phyloP scores from a whole-genome alignment of 2,888 invertebrate species.

The Pyrrhosoma nymphula region DNA sequence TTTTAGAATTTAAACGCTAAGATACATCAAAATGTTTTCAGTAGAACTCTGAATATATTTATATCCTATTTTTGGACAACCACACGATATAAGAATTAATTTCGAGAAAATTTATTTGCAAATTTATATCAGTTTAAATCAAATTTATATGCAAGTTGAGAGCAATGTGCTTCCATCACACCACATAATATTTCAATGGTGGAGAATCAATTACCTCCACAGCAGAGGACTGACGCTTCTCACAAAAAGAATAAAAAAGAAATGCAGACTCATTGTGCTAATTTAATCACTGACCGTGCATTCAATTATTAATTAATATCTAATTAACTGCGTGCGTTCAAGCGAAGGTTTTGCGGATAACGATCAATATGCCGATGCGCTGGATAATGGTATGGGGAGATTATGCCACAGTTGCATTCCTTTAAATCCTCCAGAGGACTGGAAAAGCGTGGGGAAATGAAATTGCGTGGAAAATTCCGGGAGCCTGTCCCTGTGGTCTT shows the following conservation, averaged over 20 bases:
- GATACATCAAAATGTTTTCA: too few species aligned
- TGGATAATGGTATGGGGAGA: neutral
- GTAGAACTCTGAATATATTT: too few species aligned
- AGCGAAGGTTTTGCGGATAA: neutral
- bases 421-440: neutral
- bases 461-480: too few species aligned
- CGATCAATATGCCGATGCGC: neutral
- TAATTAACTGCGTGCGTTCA: neutral
- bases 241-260: neutral
- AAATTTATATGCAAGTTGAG: neutral
- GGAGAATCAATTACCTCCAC: neutral
- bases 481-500: too few species aligned
- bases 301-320: conserved; percentile 11
- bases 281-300: neutral
- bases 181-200: neutral
- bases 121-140: too few species aligned
- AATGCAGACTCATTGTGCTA: neutral
- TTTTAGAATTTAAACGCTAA: too few species aligned
- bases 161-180: neutral
- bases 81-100: neutral
- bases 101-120: neutral
- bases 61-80: too few species aligned
- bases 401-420: neutral
- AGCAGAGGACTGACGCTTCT: neutral
- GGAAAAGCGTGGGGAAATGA: too few species aligned